These are phyloP conservation scores for Dicentrarchus labrax DNA, from an alignment of 2,113 vertebrate genomes.

Conservation along the genomic window DNA sequence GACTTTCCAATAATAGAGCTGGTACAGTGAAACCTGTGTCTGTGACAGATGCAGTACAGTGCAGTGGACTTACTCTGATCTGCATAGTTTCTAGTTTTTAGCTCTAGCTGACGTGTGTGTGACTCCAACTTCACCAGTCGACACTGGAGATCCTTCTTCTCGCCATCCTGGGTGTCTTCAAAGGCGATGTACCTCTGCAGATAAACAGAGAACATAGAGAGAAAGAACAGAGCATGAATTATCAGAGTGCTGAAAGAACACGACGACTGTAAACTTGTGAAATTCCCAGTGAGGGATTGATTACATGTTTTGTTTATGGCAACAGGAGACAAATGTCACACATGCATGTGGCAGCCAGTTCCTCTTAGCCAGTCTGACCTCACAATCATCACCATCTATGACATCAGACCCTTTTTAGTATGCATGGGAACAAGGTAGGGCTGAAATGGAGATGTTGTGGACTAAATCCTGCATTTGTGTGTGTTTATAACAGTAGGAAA, in stretches of 20 bases:
- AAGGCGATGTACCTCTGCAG: slow-evolving; percentile 95
- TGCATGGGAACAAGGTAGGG: not conserved
- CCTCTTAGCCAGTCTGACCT: not conserved
- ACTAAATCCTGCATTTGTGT: not conserved
- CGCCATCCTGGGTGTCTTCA: slow-evolving; percentile 97
- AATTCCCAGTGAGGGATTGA: not conserved
- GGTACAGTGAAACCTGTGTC: not conserved
- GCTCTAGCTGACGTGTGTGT: slow-evolving; percentile 93
- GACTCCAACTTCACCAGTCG: slow-evolving; percentile 92
- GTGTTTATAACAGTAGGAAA: not conserved
- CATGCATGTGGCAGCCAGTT: not conserved
- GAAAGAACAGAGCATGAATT: not conserved
- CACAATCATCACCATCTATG: not conserved
- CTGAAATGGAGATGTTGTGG: not conserved
- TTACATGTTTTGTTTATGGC: not conserved
- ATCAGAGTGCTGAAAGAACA: not conserved
- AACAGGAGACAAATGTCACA: slow-evolving; percentile 15
- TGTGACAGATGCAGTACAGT: not conserved
- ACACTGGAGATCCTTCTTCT: slow-evolving; percentile 96
- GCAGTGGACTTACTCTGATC: slow-evolving; percentile 92
- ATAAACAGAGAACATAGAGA: not conserved
- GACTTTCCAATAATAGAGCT: not conserved
- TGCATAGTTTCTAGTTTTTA: slow-evolving; percentile 95
- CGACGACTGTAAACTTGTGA: not conserved
- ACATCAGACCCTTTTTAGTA: not conserved